Percentiles rank a stretch among this genome's conserved stretches.
These are phyloP conservation scores for Parnassius smintheus DNA, from an alignment of 2,888 invertebrate species.

Conservation along the genomic window DNA sequence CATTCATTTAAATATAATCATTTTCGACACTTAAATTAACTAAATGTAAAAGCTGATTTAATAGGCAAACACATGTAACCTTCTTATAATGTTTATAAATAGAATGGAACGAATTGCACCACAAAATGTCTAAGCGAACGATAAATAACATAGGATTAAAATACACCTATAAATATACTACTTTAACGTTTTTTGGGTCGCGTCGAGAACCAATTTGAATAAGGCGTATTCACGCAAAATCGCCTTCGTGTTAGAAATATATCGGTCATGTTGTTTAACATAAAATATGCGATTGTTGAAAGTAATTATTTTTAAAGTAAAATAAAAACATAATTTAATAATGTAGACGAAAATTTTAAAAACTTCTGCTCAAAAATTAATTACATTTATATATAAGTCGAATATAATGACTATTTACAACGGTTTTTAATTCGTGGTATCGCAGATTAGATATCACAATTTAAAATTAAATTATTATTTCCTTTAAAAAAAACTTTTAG, in stretches of 20 bases:
- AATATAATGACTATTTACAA: too few relatives aligned
- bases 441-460: too few relatives aligned
- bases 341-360: not conserved
- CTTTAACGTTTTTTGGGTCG: constrained; percentile 23
- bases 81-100: too few relatives aligned
- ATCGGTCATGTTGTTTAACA: constrained; percentile 36
- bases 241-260: constrained; percentile 41
- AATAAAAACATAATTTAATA: not conserved
- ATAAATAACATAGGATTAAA: constrained; percentile 17
- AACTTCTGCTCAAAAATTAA: too few relatives aligned
- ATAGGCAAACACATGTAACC: too few relatives aligned
- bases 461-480: too few relatives aligned
- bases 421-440: too few relatives aligned
- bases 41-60: too few relatives aligned
- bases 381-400: too few relatives aligned
- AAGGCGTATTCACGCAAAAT: constrained; percentile 54
- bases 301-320: not conserved
- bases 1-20: too few relatives aligned
- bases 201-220: constrained; percentile 42
- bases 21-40: too few relatives aligned
- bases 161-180: constrained; percentile 21
- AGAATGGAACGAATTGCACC: constrained; percentile 26
- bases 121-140: constrained; percentile 15
- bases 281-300: constrained; percentile 17
- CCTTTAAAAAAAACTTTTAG: too few relatives aligned